phyloP scores from a whole-genome alignment of 2,113 vertebrate species.

The Sardina pilchardus region DNA sequence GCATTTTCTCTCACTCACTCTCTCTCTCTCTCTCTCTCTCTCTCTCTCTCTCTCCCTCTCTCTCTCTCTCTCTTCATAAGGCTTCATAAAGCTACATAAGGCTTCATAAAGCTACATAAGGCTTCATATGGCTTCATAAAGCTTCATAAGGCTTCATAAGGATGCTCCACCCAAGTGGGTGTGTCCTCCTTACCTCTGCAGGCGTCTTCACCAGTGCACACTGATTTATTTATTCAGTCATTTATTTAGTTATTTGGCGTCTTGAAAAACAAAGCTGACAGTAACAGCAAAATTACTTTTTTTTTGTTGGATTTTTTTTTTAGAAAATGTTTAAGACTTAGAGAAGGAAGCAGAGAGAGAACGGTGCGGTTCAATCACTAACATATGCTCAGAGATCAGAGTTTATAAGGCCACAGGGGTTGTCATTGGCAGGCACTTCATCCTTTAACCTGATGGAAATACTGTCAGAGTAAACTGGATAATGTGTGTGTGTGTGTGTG shows the following conservation, averaged over 20 bases:
- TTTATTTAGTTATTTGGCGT: slow-evolving; percentile 6
- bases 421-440: not conserved
- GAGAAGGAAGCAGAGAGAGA: not conserved
- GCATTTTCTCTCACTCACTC: too few relatives aligned
- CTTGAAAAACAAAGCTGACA: slow-evolving; percentile 4
- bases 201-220: not conserved
- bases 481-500: not conserved
- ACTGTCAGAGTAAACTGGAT: too few relatives aligned
- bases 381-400: not conserved
- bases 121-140: too few relatives aligned
- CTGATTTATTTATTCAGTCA: not conserved
- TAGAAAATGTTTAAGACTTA: not conserved
- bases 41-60: too few relatives aligned
- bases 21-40: too few relatives aligned
- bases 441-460: too few relatives aligned
- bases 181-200: not conserved
- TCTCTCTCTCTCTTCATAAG: too few relatives aligned
- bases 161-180: too few relatives aligned
- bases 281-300: not conserved
- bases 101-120: too few relatives aligned
- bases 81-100: too few relatives aligned
- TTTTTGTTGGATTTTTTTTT: not conserved
- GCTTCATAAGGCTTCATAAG: too few relatives aligned
- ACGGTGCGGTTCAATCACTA: not conserved
- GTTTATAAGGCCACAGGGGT: not conserved